Base-by-base conservation (phyloP, 1,140 invertebrate species). In the Archivesica marissinica region DNA sequence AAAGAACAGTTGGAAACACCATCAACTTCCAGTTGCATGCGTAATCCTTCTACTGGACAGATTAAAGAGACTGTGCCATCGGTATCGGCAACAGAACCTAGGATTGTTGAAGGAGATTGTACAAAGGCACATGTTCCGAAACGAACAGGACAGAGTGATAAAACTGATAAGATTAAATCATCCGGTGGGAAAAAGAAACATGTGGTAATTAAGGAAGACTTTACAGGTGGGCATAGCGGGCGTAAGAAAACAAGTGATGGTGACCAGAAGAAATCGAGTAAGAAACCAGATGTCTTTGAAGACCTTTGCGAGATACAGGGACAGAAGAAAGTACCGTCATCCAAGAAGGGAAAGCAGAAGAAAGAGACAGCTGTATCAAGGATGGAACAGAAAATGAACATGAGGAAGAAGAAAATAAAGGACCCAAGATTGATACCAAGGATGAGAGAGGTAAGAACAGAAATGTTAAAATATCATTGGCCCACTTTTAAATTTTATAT, bases 371-470 rank as follows among this genome's bases (percentile, higher is more conserved):
- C 20, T 38, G 33, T 33, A 52, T 17, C 3, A 72, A 72, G 50
- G 30, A 52, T 72, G 1, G 68, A 72, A 33, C 68, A 72, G 25
- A 50, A 33, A 33, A 44, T 72, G 44, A 50, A 33, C 35, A 50
- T 72, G 68, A 72, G n/a, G 35, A 72, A 30, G 23, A 80, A 66
- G 20, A 68, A 56, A 68, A 50, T 80, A 35, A 80, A 80, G 30
- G 77, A 80, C 33, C 59, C 59, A 1, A 28, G 64, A 50, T 68
- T 80, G 54, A 80, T 80, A 66, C 56, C 59, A 33, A 80, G 77
- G 52, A 80, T 80, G 54, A 80, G 33, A 50, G 77, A 66, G 77
- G 77, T 80, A 66, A 28, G 13, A 28, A n/a, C n/a, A n/a, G n/a
- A n/a, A n/a, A n/a, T n/a, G n/a, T n/a, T n/a, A n/a, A 17, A 25